Percentiles rank a stretch among this genome's conserved stretches.
Conservation (phyloP, 2,113 vertebrate genomes). For the Heterotilapia buettikoferi region DNA sequence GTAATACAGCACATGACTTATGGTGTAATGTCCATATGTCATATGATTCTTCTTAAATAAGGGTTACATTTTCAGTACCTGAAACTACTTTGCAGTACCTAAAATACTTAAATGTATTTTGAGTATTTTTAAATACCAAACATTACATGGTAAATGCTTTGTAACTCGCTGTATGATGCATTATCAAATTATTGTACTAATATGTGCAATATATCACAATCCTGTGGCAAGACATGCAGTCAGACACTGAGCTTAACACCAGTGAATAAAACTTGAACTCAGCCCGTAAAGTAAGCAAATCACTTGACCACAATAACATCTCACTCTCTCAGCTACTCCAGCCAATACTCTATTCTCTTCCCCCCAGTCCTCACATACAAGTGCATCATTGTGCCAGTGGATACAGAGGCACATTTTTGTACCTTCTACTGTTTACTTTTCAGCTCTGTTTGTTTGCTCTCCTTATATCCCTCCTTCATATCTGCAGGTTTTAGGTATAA, state of each 20-base stretch:
- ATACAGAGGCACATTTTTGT: slow-evolving; percentile 35
- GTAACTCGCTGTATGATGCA: neutral
- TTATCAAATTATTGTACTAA: neutral
- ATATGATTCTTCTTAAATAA: neutral
- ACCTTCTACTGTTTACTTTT: slow-evolving; percentile 35
- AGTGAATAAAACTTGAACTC: neutral
- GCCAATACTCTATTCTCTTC: slow-evolving; percentile 23
- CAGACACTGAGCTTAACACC: neutral
- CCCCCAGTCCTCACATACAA: slow-evolving; percentile 29
- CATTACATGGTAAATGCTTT: neutral
- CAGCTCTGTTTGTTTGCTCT: slow-evolving; percentile 24
- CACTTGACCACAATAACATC: neutral
- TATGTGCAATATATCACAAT: neutral
- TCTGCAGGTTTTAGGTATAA: neutral
- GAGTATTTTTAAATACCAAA: neutral
- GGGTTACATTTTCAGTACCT: neutral
- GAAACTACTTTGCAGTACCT: neutral
- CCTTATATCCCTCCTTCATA: slow-evolving; percentile 5
- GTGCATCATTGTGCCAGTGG: slow-evolving; percentile 26
- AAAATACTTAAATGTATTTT: neutral
- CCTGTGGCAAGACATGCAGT: neutral
- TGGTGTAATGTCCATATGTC: neutral
- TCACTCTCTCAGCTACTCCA: slow-evolving; percentile 20
- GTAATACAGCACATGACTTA: neutral
- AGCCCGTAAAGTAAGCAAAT: neutral